Evolutionary conservation across 1,140 invertebrate species (phyloP), one percentile per base, ranked within the genome.

Genomic region (Aphelenchoides avenae): DNA sequence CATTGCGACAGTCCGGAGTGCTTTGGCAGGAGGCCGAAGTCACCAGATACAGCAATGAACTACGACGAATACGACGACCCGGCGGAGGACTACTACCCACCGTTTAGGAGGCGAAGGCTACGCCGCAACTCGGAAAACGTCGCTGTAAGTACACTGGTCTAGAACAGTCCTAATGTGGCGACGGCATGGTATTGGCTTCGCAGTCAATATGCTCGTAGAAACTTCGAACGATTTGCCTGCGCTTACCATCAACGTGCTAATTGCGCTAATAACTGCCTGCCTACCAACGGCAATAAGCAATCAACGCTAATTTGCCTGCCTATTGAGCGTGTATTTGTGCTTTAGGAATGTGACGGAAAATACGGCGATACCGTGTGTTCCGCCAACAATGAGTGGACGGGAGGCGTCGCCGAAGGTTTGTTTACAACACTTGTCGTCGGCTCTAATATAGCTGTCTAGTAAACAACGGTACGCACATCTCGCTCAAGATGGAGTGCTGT

Each of bases 401-500:
- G 37, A 3, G 64, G 60, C 0, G 39, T 66, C 9, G 50, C 20
- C 9, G 64, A 66, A 50, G 30, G 27, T n/a, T n/a, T n/a, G n/a
- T n/a, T n/a, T n/a, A n/a, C n/a, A n/a, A n/a, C n/a, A n/a, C n/a
- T n/a, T n/a, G n/a, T 5, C 20, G 44, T 18, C 5, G 44, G 44
- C 15, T 13, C 1, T 11, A 18, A 7, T 47, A 15, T n/a, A 47
- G 18, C 20, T 6, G 41, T 18, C 7, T 47, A n/a, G 41, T 33
- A 4, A 66, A 69, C 36, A 66, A 66, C 47, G 64, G 64, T 15
- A 66, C 64, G 7, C 64, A 66, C 31, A 72, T 66, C 34, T 64
- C 42, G 33, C 41, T 66, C 26, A 39, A 40, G 24, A 72, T 72
- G 52, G 44, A 65, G 34, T 62, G 60, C 47, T 62, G 60, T 27